phyloP scores from a whole-genome alignment of 2,797 vertebrate species.

The Muscicapa comitata region DNA sequence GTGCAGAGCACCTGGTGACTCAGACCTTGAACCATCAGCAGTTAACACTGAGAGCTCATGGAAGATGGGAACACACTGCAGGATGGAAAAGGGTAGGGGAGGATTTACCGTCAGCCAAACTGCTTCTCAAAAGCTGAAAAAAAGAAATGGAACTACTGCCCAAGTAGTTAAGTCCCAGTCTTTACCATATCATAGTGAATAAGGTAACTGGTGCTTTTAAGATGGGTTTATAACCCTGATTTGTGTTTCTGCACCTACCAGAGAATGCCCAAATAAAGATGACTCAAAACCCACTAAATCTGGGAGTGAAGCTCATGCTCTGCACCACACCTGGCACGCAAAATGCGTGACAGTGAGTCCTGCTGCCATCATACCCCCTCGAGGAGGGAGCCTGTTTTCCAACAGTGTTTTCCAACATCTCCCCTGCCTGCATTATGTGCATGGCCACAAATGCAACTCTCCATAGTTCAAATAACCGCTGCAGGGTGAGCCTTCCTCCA shows the following conservation, averaged over 20 bases:
- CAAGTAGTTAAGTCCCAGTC: background rate
- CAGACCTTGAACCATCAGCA: background rate
- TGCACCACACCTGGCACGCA: background rate
- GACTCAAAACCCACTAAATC: background rate
- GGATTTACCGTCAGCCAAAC: background rate
- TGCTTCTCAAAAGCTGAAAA: background rate
- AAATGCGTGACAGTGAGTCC: background rate
- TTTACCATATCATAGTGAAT: background rate
- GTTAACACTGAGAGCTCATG: background rate
- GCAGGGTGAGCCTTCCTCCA: background rate
- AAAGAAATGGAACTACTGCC: background rate
- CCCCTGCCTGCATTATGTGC: background rate
- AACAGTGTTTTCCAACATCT: background rate
- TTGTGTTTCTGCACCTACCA: background rate
- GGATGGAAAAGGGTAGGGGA: background rate
- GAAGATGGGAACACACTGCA: background rate
- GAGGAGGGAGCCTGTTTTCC: background rate
- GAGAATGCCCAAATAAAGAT: background rate
- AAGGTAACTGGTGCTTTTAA: background rate
- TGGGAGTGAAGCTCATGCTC: background rate
- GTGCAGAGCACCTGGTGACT: background rate
- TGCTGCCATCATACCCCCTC: accelerated
- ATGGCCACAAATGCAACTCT: background rate
- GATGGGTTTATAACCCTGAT: background rate
- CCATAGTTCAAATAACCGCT: background rate